Evolutionary conservation across 2,113 vertebrate species (phyloP), one percentile per base, ranked within the genome.

Genomic region (Axis porcinus): DNA sequence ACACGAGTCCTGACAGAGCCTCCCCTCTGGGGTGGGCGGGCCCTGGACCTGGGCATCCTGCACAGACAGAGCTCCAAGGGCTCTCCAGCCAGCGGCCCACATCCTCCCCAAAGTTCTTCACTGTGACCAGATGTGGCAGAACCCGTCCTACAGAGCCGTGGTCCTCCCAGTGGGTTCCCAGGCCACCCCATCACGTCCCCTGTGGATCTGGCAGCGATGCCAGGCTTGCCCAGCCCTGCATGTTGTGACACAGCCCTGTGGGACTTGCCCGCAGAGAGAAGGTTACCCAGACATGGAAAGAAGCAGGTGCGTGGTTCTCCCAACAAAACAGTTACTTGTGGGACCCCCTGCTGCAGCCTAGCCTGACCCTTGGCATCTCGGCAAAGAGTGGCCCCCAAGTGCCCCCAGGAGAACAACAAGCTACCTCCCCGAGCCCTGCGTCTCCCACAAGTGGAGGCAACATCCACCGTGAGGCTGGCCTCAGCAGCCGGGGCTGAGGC

Each of bases 331-430:
- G 28, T 45, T 11, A 25, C 60, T 54, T 83, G 30, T 13, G 47
- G 47, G 30, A 54, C 33, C 12, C 67, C 58, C 2, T 33, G 92
- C 58, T 21, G 15, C 23, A 7, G 4, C 83, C 40, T 25, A 11
- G 30, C 33, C 45, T 3, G n/a, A 25, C 0, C 0, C 1, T 4
- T 0, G 1, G 9, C 12, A 0, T 57, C 70, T 25, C 11, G 9
- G 60, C 76, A 3, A 15, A 87, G 70, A 19, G 85, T 5, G 28
- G 9, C 45, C 52, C 70, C 85, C 3, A 9, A 58, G 45, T 16
- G 7, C 67, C 54, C 28, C 74, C 12, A 17, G n/a, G 33, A 43
- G 47, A 50, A 45, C 47, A 17, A 6, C 0, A 14, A 13, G 45
- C n/a, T 5, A 54, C 67, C 60, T 43, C n/a, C 13, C 25, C 40